phyloP scores from a whole-genome alignment of 2,113 vertebrate genomes.

The Mohoua ochrocephala region DNA sequence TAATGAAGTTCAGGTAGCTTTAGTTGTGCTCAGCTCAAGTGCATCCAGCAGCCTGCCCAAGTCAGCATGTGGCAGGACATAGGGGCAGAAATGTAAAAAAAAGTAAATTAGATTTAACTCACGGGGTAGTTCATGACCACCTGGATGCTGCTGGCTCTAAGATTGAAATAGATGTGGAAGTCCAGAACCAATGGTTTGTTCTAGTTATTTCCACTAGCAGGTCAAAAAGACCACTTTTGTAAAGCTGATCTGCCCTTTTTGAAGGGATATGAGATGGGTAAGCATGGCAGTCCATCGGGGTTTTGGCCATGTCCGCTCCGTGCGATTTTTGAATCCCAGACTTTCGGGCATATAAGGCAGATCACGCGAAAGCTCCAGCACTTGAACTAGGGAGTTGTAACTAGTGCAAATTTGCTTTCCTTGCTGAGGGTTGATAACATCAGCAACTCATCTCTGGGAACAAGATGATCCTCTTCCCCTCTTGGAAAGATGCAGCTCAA shows the following conservation, averaged over 20 bases:
- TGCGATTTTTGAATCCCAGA: not conserved
- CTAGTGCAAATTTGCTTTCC: not conserved
- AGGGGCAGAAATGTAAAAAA: not conserved
- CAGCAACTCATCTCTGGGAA: not conserved
- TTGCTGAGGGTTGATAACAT: slow-evolving; percentile 6
- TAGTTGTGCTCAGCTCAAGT: not conserved
- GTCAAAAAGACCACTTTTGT: not conserved
- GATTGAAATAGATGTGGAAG: not conserved
- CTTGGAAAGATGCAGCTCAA: not conserved
- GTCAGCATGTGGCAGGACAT: not conserved
- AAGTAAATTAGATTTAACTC: not conserved
- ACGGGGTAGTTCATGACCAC: not conserved
- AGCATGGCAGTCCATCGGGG: fast-evolving
- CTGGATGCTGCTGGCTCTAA: not conserved
- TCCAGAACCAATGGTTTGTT: not conserved
- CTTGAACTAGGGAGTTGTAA: not conserved
- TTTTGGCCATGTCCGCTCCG: not conserved
- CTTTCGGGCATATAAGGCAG: not conserved
- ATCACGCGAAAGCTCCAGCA: not conserved
- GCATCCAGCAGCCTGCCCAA: not conserved
- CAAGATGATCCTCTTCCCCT: slow-evolving; percentile 6
- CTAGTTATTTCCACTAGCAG: not conserved
- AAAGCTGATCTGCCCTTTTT: not conserved
- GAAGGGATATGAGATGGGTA: not conserved
- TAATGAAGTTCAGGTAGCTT: not conserved